Percentiles rank a stretch among this genome's conserved stretches.
These are phyloP conservation scores for Aplysia californica DNA, from an alignment of 1,140 invertebrate species.

Conservation along the genomic window DNA sequence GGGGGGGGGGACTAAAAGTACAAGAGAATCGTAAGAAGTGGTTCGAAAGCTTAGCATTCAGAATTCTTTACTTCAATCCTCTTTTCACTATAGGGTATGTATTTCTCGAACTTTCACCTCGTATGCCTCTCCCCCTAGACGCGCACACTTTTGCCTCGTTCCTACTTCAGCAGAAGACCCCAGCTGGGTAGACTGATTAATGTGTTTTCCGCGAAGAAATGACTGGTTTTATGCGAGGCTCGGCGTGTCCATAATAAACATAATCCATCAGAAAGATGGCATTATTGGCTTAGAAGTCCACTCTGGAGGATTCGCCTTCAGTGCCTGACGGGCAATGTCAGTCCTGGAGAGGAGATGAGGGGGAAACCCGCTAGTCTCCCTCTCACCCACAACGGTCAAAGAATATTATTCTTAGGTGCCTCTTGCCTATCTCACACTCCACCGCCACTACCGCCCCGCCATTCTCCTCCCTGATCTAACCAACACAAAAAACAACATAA, in stretches of 20 bases:
- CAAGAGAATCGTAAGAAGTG: background rate
- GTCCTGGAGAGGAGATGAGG: no score
- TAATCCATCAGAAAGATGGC: background rate
- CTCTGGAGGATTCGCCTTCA: no score
- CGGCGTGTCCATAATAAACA: background rate
- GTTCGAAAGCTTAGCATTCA: background rate
- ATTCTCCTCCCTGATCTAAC: background rate
- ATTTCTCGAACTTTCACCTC: background rate
- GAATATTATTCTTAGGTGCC: background rate
- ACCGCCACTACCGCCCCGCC: background rate
- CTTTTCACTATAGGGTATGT: background rate
- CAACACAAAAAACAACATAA: conserved; percentile 1
- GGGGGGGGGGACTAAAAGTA: background rate
- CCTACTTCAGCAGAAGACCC: background rate
- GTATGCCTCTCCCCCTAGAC: background rate
- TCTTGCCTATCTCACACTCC: background rate
- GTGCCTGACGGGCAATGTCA: no score
- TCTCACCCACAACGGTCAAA: background rate
- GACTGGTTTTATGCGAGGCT: background rate
- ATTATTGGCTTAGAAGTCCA: no score
- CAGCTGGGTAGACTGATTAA: background rate
- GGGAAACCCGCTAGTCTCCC: background rate
- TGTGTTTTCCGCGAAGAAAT: background rate
- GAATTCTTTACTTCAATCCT: background rate
- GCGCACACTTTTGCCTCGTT: background rate